These are phyloP conservation scores for Argyresthia goedartella DNA, from an alignment of 2,888 invertebrate species.

Conservation along the genomic window DNA sequence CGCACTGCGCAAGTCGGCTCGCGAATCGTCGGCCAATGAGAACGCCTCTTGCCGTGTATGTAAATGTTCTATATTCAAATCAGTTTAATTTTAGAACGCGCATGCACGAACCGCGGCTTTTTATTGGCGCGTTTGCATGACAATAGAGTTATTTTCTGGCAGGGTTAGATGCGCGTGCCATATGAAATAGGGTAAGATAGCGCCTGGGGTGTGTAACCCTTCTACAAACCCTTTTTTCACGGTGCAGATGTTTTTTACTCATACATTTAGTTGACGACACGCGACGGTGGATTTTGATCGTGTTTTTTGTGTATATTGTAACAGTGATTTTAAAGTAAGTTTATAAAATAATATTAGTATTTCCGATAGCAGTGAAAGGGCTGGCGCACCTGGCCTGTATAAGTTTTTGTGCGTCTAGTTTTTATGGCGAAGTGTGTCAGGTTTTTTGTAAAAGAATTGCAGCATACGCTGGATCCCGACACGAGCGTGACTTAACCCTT, in stretches of 20 bases:
- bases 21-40: slow-evolving; percentile 49
- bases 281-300: slow-evolving; percentile 34
- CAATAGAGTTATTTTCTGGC: slow-evolving; percentile 31
- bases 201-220: slow-evolving; percentile 33
- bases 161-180: slow-evolving; percentile 10
- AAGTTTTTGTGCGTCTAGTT: neutral
- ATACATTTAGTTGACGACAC: slow-evolving; percentile 33
- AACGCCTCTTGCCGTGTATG: slow-evolving; percentile 34
- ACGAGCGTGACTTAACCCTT: too few species aligned
- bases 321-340: slow-evolving; percentile 7
- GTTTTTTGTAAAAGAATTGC: neutral
- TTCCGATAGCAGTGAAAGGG: slow-evolving; percentile 2
- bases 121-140: slow-evolving; percentile 57
- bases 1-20: slow-evolving; percentile 49
- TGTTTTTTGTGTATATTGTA: slow-evolving; percentile 24
- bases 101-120: slow-evolving; percentile 59
- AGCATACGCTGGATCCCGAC: neutral
- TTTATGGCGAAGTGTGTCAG: neutral
- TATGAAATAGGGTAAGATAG: neutral
- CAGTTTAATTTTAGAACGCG: slow-evolving; percentile 66
- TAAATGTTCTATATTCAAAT: slow-evolving; percentile 67
- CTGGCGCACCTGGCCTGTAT: neutral
- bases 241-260: slow-evolving; percentile 53
- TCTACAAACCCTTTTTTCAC: slow-evolving; percentile 46
- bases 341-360: slow-evolving; percentile 7